A percentile compares a stretch with the other conserved stretches of the same genome.
Conservation (phyloP, 2,888 invertebrate species). For the Dasysyrphus albostriatus region DNA sequence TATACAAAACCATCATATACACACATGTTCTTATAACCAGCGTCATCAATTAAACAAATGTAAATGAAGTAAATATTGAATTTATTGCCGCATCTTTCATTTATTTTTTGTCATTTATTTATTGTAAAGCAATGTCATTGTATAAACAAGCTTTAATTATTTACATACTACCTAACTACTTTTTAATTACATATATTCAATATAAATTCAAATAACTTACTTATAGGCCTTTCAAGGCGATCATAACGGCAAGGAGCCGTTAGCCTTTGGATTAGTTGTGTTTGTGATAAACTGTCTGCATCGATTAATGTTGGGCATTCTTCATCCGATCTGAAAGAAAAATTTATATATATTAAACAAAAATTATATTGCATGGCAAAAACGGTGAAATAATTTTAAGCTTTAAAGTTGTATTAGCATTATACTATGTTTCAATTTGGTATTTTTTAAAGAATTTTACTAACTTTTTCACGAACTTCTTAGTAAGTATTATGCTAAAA, state of each 20-base stretch:
- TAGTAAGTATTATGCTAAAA: too few relatives aligned
- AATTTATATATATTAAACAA: not conserved
- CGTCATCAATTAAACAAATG: constrained; percentile 35
- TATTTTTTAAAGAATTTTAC: too few relatives aligned
- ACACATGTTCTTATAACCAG: constrained; percentile 24
- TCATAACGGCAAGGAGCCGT: constrained; percentile 83
- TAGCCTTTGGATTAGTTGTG: constrained; percentile 81
- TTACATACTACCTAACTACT: not conserved
- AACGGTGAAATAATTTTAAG: too few relatives aligned
- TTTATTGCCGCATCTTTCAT: constrained; percentile 48
- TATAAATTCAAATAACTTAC: constrained; percentile 74
- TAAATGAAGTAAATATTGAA: constrained; percentile 37
- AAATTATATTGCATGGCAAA: too few relatives aligned
- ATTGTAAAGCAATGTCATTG: constrained; percentile 25
- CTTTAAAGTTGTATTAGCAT: too few relatives aligned
- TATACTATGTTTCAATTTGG: too few relatives aligned
- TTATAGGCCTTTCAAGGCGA: constrained; percentile 81
- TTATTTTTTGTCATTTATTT: constrained; percentile 20
- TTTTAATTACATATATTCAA: not conserved
- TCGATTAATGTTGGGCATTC: constrained; percentile 80
- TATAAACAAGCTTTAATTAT: not conserved
- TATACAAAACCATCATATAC: not conserved
- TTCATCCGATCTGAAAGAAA: constrained; percentile 78
- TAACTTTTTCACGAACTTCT: too few relatives aligned
- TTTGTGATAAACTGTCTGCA: constrained; percentile 80